Percentiles rank a stretch among this genome's conserved stretches.
Conservation (phyloP, 2,797 vertebrate species). For the Pelodytes ibericus region DNA sequence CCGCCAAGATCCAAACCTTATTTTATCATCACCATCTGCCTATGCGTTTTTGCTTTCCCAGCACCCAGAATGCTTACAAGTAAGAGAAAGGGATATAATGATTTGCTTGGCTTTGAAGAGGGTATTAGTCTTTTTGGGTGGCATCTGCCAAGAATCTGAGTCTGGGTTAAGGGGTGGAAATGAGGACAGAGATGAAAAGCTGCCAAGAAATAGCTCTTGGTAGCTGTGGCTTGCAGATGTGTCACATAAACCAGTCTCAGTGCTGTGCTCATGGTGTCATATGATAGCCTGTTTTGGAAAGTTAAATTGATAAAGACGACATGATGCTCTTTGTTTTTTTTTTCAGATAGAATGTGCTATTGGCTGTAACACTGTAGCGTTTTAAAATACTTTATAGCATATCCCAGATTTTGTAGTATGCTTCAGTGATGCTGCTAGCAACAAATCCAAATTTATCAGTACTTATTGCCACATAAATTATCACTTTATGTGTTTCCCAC, state of each 20-base stretch:
- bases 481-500: not conserved
- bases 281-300: not conserved
- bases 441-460: not conserved
- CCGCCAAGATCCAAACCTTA: constrained; percentile 2
- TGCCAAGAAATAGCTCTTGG: not conserved
- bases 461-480: not conserved
- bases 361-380: not conserved
- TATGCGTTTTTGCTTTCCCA: constrained; percentile 2
- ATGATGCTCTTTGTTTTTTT: not conserved
- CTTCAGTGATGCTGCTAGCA: not conserved
- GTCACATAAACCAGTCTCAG: not conserved
- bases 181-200: constrained; percentile 1
- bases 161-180: not conserved
- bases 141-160: constrained; percentile 1
- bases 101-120: constrained; percentile 6
- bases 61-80: not conserved
- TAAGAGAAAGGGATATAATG: not conserved
- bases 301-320: not conserved
- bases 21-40: constrained; percentile 15
- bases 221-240: not conserved
- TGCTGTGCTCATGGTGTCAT: not conserved
- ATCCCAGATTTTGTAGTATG: not conserved
- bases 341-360: not conserved
- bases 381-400: not conserved
- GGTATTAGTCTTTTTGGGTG: not conserved